Percentiles rank a stretch among this genome's conserved stretches.
Evolutionary conservation across 2,797 vertebrate species (phyloP).

Genomic region (Gallirallus australis): DNA sequence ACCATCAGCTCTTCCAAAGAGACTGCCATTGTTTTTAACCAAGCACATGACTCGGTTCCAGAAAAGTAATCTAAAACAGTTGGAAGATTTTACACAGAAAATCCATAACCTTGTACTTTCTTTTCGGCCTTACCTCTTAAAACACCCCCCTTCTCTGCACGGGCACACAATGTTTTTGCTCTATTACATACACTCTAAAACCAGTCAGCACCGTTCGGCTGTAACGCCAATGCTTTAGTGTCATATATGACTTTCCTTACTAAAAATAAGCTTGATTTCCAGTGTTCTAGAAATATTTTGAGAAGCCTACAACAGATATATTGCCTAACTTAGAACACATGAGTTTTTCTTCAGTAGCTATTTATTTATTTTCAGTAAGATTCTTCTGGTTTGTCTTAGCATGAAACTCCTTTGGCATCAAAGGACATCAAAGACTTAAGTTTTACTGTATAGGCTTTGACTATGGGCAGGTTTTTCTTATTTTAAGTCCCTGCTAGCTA

Average conservation of each 20-base stretch:
- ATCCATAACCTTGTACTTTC: neutral
- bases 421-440: neutral
- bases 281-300: neutral
- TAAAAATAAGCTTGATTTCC: neutral
- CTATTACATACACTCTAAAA: neutral
- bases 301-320: neutral
- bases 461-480: neutral
- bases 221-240: neutral
- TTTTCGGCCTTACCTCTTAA: neutral
- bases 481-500: neutral
- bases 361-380: neutral
- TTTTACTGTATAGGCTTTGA: neutral
- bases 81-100: neutral
- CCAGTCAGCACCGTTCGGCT: neutral
- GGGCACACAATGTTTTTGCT: neutral
- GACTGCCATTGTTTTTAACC: neutral
- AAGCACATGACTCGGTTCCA: neutral
- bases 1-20: neutral
- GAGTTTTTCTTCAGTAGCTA: neutral
- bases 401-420: neutral
- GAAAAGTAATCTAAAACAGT: neutral
- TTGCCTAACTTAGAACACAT: neutral
- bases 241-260: rapidly evolving
- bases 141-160: neutral
- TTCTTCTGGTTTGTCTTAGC: neutral